A percentile compares a stretch with the other conserved stretches of the same genome.
phyloP scores from a whole-genome alignment of 2,888 invertebrate species.

The Hydriomena furcata region DNA sequence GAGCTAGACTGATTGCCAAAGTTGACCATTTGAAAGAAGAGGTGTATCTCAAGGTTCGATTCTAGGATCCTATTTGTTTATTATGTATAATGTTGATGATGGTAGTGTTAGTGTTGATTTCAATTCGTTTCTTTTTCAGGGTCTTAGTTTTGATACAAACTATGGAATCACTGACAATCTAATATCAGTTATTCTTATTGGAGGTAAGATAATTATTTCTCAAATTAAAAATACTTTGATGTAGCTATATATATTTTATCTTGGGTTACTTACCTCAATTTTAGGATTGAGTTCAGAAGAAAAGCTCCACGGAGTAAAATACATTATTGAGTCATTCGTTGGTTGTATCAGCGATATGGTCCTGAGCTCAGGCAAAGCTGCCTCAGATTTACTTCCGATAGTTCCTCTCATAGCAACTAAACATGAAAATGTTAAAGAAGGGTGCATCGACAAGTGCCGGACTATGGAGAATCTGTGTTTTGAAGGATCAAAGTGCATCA shows the following conservation, averaged over 20 bases:
- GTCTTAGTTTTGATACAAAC: slow-evolving; percentile 91
- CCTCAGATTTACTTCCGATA: slow-evolving; percentile 91
- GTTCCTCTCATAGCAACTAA: slow-evolving; percentile 93
- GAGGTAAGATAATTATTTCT: slow-evolving; percentile 84
- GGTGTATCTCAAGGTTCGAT: slow-evolving; percentile 86
- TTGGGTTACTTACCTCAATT: background rate
- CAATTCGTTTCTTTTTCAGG: slow-evolving; percentile 63
- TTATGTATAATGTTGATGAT: background rate
- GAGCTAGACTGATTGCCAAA: slow-evolving; percentile 91
- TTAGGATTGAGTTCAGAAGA: slow-evolving; percentile 94
- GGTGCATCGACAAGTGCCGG: slow-evolving; percentile 92
- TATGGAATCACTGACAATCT: slow-evolving; percentile 94
- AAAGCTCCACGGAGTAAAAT: slow-evolving; percentile 94
- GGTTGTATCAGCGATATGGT: slow-evolving; percentile 95
- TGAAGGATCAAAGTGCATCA: slow-evolving; percentile 93
- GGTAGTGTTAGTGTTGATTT: slow-evolving; percentile 10
- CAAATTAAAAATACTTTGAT: too few relatives aligned
- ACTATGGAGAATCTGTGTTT: slow-evolving; percentile 94
- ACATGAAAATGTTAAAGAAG: slow-evolving; percentile 94
- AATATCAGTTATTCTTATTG: slow-evolving; percentile 93
- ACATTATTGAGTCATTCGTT: slow-evolving; percentile 96
- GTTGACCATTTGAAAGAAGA: slow-evolving; percentile 93
- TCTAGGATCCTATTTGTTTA: slow-evolving; percentile 11
- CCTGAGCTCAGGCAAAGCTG: slow-evolving; percentile 92
- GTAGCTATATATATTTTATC: background rate